A percentile compares a stretch with the other conserved stretches of the same genome.
Conservation (phyloP, 2,113 vertebrate species). For the Nanorana parkeri region DNA sequence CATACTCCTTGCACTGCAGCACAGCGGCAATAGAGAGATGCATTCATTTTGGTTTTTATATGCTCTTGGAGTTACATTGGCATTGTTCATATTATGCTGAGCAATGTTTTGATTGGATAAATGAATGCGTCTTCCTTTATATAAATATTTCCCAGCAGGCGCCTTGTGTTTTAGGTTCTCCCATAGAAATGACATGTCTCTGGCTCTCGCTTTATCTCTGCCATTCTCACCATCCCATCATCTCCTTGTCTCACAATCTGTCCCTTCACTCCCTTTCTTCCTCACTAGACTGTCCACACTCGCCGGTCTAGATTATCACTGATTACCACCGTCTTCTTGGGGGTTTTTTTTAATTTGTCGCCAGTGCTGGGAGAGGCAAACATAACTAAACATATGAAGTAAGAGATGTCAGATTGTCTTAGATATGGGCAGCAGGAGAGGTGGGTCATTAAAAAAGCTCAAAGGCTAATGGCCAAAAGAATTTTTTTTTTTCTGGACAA, state of each 20-base stretch:
- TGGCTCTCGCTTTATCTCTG: conserved; percentile 32
- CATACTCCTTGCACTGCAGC: too few species aligned
- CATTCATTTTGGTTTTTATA: background rate
- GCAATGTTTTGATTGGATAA: conserved; percentile 43
- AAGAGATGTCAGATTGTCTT: background rate
- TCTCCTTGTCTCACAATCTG: conserved; percentile 5
- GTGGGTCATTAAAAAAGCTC: background rate
- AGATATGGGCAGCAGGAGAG: background rate
- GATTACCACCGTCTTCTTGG: background rate
- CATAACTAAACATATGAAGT: background rate
- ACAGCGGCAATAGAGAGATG: too few species aligned
- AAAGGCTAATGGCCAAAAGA: background rate
- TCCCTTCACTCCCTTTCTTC: background rate
- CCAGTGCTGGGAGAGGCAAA: background rate
- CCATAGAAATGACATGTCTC: conserved; percentile 40
- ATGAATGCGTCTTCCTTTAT: conserved; percentile 36
- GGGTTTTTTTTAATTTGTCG: background rate
- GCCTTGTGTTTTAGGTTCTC: background rate
- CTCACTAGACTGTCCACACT: background rate
- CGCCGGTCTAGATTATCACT: background rate
- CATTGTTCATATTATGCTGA: background rate
- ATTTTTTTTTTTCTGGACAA: too few species aligned
- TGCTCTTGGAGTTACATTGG: background rate
- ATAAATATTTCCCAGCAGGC: conserved; percentile 45
- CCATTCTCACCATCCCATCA: conserved; percentile 46